phyloP scores from a whole-genome alignment of 1,140 invertebrate species.

The Nephila pilipes region DNA sequence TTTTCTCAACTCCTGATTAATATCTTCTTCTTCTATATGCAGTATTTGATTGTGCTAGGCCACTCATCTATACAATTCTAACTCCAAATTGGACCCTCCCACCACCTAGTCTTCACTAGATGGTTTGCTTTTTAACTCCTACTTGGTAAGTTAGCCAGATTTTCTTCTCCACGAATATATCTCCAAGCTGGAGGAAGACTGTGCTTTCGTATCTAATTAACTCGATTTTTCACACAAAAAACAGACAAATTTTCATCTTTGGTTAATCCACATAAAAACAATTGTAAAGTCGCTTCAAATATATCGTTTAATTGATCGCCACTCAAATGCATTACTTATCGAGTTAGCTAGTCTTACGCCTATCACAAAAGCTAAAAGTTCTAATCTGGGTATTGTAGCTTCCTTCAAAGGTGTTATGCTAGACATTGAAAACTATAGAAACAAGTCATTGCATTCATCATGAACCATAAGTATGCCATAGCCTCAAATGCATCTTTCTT shows the following conservation, averaged over 20 bases:
- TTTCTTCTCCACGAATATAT: too few relatives aligned
- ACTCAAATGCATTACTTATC: neutral
- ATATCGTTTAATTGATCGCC: neutral
- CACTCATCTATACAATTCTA: neutral
- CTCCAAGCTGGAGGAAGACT: neutral
- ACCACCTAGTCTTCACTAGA: neutral
- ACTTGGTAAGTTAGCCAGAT: neutral
- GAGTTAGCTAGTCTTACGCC: too few relatives aligned
- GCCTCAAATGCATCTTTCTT: constrained; percentile 75
- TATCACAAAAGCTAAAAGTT: too few relatives aligned
- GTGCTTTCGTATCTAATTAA: neutral
- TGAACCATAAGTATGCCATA: constrained; percentile 61
- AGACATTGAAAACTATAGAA: constrained; percentile 53
- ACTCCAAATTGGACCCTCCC: neutral
- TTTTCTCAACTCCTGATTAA: neutral
- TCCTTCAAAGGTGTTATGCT: constrained; percentile 53
- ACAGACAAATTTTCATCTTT: neutral
- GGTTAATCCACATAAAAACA: neutral
- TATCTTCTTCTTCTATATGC: neutral
- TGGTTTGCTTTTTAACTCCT: neutral
- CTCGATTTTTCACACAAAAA: neutral
- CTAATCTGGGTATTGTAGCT: neutral
- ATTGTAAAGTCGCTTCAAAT: neutral
- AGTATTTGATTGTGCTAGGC: neutral
- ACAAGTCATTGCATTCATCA: neutral